Base-by-base conservation (phyloP, 2,888 invertebrate species). In the Cantharis rustica region DNA sequence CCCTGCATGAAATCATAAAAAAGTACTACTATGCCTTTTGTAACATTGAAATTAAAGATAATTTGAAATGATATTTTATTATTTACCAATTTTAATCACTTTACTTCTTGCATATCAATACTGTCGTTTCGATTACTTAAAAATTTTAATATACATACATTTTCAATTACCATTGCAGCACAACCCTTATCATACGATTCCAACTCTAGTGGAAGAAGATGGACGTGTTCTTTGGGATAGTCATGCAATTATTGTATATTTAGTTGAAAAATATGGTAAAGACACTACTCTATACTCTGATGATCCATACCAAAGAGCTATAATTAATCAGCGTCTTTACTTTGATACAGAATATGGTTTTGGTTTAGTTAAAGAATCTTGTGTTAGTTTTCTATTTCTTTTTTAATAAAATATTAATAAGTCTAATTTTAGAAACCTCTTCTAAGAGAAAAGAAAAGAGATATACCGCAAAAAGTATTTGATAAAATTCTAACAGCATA, bases 161-260 rank as follows among this genome's bases (percentile, higher is more conserved):
- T 9, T 23, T 23, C 9, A 17, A 17, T 17, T 17, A 17, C 17
- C 1, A 17, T 3, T 23, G 23, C 11, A 31, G 31, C 31, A 31
- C 13, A 31, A 31, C 31, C 31, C 64, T 3, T 88, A 92, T 31
- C 91, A 91, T 79, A 90, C 92, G 81, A 90, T 94, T 20, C 94
- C 94, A 16, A 91, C 91, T 1, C 82, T 93, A 77, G 31, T 31
- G 31, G 31, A 31, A 31, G 86, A 90, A 68, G 90, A 90, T 68
- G 89, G 90, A 73, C 88, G 89, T n/a, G 89, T 89, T 27, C 84
- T 91, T 9, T 88, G 88, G 87, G 94, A 94, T 83, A 93, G 93
- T 76, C 93, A 93, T 81, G 93, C 92, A 0, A 93, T 93, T 80
- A 89, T 86, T 71, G 84, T 90, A 0, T 93, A 93, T 82, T 85